These are phyloP conservation scores for Caenorhabditis uteleia DNA, from an alignment of 2,888 invertebrate species.

Conservation along the genomic window DNA sequence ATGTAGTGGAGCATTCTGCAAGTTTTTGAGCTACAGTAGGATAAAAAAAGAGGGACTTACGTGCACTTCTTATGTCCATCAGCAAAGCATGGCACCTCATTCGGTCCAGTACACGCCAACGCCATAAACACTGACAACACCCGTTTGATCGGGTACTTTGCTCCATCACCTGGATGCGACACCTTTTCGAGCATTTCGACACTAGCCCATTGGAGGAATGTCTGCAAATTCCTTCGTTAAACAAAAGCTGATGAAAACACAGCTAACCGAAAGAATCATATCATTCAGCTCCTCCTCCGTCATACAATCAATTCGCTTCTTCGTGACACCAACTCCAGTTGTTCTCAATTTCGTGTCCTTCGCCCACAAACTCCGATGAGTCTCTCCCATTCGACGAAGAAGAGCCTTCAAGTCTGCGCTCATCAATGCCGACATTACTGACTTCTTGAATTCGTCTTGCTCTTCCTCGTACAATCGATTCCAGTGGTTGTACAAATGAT, in stretches of 20 bases:
- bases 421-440: background rate
- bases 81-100: constrained; percentile 13
- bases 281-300: too few relatives aligned
- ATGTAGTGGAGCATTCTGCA: constrained; percentile 15
- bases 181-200: background rate
- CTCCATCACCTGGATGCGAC: background rate
- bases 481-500: background rate
- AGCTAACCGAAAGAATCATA: too few relatives aligned
- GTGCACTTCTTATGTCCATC: constrained; percentile 20
- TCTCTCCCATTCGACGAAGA: constrained; percentile 15
- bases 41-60: background rate
- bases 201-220: background rate
- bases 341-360: background rate
- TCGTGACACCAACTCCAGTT: background rate
- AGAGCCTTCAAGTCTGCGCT: constrained; percentile 5
- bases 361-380: constrained; percentile 12
- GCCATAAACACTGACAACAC: constrained; percentile 10
- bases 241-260: too few relatives aligned
- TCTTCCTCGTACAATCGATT: background rate
- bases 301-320: background rate
- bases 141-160: background rate
- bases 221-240: too few relatives aligned
- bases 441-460: background rate
- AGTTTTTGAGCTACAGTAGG: background rate
- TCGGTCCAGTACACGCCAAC: background rate